A percentile compares a stretch with the other conserved stretches of the same genome.
phyloP scores from a whole-genome alignment of 2,797 vertebrate genomes.

The Xerus rutilus region DNA sequence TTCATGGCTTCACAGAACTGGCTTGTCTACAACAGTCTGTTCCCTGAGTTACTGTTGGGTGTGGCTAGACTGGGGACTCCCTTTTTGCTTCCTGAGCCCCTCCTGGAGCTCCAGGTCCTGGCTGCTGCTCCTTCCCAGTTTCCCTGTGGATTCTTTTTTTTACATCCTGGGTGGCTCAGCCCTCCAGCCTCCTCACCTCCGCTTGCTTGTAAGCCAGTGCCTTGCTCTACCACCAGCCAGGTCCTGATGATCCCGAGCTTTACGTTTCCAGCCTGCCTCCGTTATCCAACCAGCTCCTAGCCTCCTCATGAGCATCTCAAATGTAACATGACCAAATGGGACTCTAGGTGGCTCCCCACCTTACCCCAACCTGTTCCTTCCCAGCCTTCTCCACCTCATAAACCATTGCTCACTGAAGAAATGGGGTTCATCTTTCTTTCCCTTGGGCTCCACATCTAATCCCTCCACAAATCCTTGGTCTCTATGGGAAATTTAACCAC shows the following conservation, averaged over 20 bases:
- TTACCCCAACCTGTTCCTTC: background rate
- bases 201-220: background rate
- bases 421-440: background rate
- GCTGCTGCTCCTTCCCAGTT: no score
- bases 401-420: background rate
- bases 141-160: background rate
- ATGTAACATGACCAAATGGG: background rate
- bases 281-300: background rate
- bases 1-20: background rate
- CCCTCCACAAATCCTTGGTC: background rate
- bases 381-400: background rate
- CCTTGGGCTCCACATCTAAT: background rate
- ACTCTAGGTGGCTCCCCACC: background rate
- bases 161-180: no score
- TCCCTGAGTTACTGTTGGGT: background rate
- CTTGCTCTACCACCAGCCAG: background rate
- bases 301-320: background rate
- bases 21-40: background rate
- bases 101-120: background rate
- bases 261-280: background rate
- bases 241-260: background rate
- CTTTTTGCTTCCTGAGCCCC: background rate
- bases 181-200: rapidly evolving
- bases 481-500: background rate
- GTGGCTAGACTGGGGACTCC: background rate